These are phyloP conservation scores for Characodon lateralis DNA, from an alignment of 2,797 vertebrate genomes.

Conservation along the genomic window DNA sequence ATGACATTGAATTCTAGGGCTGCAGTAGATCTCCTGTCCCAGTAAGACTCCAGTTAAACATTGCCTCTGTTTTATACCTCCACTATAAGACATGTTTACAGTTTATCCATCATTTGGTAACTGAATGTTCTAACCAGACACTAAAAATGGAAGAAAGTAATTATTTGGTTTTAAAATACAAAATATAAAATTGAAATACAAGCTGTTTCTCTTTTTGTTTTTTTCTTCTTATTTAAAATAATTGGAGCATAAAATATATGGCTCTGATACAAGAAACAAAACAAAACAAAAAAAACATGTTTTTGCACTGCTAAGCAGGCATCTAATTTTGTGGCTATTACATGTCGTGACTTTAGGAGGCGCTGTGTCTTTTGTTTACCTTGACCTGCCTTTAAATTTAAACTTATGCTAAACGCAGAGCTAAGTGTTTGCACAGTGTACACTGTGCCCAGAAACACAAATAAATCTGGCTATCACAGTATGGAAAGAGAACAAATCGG, in stretches of 20 bases:
- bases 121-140: too few relatives aligned
- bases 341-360: background rate
- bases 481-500: background rate
- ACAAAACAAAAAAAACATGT: background rate
- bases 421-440: background rate
- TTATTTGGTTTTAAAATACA: background rate
- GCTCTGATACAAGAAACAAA: background rate
- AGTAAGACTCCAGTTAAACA: background rate
- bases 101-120: too few relatives aligned
- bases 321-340: background rate
- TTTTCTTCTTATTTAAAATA: background rate
- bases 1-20: background rate
- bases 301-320: background rate
- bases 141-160: too few relatives aligned
- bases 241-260: background rate
- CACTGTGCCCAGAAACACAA: background rate
- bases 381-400: background rate
- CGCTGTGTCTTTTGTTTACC: background rate
- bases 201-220: background rate
- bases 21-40: background rate
- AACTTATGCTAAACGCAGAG: background rate
- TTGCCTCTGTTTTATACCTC: background rate
- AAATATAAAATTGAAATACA: background rate
- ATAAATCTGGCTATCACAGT: background rate
- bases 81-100: background rate